Evolutionary conservation across 2,888 invertebrate species (phyloP), one percentile per base, ranked within the genome.

Genomic region (Dioctria rufipes): DNA sequence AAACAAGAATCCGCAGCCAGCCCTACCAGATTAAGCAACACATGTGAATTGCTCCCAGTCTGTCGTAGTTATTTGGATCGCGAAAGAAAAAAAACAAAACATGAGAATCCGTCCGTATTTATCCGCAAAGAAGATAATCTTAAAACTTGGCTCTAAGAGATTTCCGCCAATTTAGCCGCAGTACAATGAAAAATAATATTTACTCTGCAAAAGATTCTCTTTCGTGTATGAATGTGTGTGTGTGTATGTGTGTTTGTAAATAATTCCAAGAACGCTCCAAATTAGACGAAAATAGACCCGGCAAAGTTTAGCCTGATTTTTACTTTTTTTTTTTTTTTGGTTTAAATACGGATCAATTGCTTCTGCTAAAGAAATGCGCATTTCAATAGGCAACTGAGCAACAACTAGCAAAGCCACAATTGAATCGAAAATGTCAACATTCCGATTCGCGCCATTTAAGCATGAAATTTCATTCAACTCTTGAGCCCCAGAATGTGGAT

Each of bases 191-290:
- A 11, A 4, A 54, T 25, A 25, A 25, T 25, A 25, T 25, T 25
- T 25, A 25, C 25, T 25, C 6, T 54, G 54, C 54, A 11, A 54
- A 54, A 54, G 4, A 11, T n/a, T 54, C 11, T 4, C 54, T 54
- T 54, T 6, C 4, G n/a, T 54, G n/a, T n/a, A n/a, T n/a, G n/a
- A n/a, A n/a, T n/a, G n/a, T n/a, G n/a, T n/a, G 25, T 25, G 25
- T 25, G 25, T 25, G 25, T 25, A 2, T 25, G 25, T 25, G 25
- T 25, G 25, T 25, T 25, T 25, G n/a, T 42, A 39, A 69, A 69
- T 51, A 51, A 69, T 69, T 69, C 51, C 69, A 69, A 69, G 69
- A 69, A 69, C 69, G 69, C 69, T 25, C 69, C 69, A 51, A n/a
- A 58, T 73, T 25, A 39, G 60, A 58, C 73, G 25, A 42, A 73